A percentile compares a stretch with the other conserved stretches of the same genome.
phyloP scores from a whole-genome alignment of 2,888 invertebrate species.

The Tenthredo scrophulariae region DNA sequence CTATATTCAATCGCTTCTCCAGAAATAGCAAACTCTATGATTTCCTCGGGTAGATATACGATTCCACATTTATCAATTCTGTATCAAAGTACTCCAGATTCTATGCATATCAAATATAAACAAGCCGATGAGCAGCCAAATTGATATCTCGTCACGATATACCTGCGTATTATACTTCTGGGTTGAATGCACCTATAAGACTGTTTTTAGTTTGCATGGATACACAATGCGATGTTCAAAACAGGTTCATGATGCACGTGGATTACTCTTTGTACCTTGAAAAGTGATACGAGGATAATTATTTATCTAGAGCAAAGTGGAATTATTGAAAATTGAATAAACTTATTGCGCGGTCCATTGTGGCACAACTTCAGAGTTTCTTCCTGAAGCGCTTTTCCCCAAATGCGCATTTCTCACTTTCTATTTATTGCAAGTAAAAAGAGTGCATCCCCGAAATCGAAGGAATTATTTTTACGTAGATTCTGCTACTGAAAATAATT shows the following conservation, averaged over 20 bases:
- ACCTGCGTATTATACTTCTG: background rate
- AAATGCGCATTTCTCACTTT: background rate
- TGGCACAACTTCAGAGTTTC: too few relatives aligned
- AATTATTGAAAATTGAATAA: background rate
- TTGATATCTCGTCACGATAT: background rate
- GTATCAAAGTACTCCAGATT: background rate
- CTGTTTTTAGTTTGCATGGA: background rate
- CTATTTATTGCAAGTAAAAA: background rate
- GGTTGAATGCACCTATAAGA: background rate
- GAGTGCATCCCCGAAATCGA: background rate
- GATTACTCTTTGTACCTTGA: background rate
- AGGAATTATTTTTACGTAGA: background rate
- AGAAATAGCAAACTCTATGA: background rate
- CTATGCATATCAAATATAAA: background rate
- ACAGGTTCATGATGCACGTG: background rate
- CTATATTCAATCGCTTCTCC: background rate
- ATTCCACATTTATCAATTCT: background rate
- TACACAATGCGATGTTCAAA: background rate
- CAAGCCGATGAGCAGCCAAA: background rate
- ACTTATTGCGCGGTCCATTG: background rate
- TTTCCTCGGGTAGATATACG: background rate
- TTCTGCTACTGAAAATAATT: background rate
- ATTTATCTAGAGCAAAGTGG: background rate
- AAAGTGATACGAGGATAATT: background rate
- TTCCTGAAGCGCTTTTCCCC: too few relatives aligned